Percentiles rank a stretch among this genome's conserved stretches.
Conservation (phyloP, 2,113 vertebrate genomes). For the Tor tambroides region DNA sequence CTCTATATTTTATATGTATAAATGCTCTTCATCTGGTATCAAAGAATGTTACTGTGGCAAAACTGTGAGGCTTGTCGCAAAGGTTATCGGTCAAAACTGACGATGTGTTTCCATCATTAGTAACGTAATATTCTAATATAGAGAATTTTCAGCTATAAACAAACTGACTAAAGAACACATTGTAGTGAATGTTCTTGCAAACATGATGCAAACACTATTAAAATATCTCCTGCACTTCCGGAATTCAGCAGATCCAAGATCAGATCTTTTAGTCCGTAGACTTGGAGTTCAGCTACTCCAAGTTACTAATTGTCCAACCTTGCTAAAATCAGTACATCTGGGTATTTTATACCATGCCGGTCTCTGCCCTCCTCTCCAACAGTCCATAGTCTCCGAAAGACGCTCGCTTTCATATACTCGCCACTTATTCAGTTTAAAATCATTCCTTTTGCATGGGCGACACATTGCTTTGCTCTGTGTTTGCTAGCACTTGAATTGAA, state of each 20-base stretch:
- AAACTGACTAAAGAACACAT: slow-evolving; percentile 8
- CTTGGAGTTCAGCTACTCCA: background rate
- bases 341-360: background rate
- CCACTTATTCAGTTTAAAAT: background rate
- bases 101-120: background rate
- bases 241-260: slow-evolving; percentile 9
- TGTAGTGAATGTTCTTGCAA: background rate
- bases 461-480: slow-evolving; percentile 27
- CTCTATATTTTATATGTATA: background rate
- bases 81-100: background rate
- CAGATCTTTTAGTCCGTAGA: slow-evolving; percentile 14
- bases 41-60: background rate
- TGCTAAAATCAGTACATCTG: background rate
- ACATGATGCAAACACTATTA: background rate
- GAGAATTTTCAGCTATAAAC: background rate
- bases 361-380: background rate
- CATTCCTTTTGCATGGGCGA: slow-evolving; percentile 41
- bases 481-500: slow-evolving; percentile 37
- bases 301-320: background rate
- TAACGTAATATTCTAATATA: slow-evolving; percentile 1
- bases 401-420: background rate
- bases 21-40: slow-evolving; percentile 17
- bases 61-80: background rate
- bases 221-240: background rate
- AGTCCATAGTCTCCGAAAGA: background rate